Base-by-base conservation (phyloP, 2,888 invertebrate genomes). In the Eupithecia subumbrata region DNA sequence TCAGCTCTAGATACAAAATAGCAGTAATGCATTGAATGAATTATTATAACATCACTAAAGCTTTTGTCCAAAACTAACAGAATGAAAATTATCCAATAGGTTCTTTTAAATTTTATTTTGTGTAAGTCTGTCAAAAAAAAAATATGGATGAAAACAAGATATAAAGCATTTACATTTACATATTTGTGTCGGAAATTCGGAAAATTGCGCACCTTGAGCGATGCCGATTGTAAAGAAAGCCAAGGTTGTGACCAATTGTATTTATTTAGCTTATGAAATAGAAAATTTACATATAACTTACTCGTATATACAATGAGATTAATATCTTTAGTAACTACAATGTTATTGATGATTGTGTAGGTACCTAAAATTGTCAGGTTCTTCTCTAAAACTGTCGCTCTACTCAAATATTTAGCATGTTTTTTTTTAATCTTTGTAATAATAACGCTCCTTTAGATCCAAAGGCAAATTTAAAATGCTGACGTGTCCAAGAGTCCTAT, bases 161-260 rank as follows among this genome's bases (percentile, higher is more conserved):
- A 22, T 60, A 60, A 22, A 60, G 60, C 5, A 60, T 22, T 22
- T 56, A n/a, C 8, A 56, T 2, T 11, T 56, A 12, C 22, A 22
- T 25, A 22, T 60, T 60, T 60, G 60, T 60, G 2, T 60, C 56
- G 18, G 52, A 52, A 52, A 22, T 22, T 5, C 52, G 9, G 22
- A 60, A 60, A 25, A 25, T 56, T n/a, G 11, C 9, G n/a, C 12
- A 14, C 25, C 60, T 60, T 60, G 60, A 60, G 60, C 22, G 12
- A 56, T 22, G 56, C 60, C 14, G 60, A 60, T 60, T 60, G 60
- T 60, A 60, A 60, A 60, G 22, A 60, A 60, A 60, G 14, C 12
- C 22, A 60, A 60, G 60, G 60, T 25, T 60, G 60, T 60, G 25
- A 60, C 25, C 25, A 60, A 60, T 60, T 60, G 25, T 25, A 60